Conservation (phyloP, 2,113 vertebrate species). For the Hippocampus comes region DNA sequence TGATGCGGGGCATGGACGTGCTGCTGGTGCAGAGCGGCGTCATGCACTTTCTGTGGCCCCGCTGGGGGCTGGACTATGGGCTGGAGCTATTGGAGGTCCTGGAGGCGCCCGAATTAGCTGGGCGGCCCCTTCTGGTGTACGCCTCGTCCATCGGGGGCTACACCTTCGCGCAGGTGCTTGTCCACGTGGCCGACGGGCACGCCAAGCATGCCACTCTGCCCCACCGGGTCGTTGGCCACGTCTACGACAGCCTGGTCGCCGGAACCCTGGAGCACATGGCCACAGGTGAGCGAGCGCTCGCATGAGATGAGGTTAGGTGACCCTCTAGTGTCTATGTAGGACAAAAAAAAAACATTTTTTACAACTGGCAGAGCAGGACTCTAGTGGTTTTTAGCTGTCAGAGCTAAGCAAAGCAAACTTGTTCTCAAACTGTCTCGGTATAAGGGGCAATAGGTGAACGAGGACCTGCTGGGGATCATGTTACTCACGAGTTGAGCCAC, state of each 20-base stretch:
- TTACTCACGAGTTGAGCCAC: no score
- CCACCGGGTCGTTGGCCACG: conserved; percentile 47
- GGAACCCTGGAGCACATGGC: conserved; percentile 65
- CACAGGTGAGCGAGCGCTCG: conserved; percentile 46
- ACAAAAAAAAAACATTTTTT: neutral
- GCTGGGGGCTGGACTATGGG: conserved; percentile 55
- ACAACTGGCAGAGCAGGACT: neutral
- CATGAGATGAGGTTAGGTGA: conserved; percentile 34
- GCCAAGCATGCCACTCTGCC: conserved; percentile 19
- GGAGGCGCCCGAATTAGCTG: conserved; percentile 48
- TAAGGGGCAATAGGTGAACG: no score
- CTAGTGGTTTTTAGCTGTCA: neutral
- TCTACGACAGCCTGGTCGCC: conserved; percentile 64
- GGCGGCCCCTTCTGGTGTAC: conserved; percentile 48
- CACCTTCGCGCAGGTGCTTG: conserved; percentile 60
- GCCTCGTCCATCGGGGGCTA: conserved; percentile 62
- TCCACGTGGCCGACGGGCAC: conserved; percentile 33
- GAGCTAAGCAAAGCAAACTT: neutral
- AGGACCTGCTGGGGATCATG: no score
- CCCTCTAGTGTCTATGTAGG: conserved; percentile 2
- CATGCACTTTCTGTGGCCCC: conserved; percentile 63
- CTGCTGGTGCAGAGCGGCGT: conserved; percentile 54
- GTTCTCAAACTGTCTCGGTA: neutral
- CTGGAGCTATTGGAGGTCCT: conserved; percentile 52
- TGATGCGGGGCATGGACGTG: conserved; percentile 54